Evolutionary conservation across 1,140 invertebrate species (phyloP), one percentile per base, ranked within the genome.

Genomic region (Hermatobates lingyangjiaoensis): DNA sequence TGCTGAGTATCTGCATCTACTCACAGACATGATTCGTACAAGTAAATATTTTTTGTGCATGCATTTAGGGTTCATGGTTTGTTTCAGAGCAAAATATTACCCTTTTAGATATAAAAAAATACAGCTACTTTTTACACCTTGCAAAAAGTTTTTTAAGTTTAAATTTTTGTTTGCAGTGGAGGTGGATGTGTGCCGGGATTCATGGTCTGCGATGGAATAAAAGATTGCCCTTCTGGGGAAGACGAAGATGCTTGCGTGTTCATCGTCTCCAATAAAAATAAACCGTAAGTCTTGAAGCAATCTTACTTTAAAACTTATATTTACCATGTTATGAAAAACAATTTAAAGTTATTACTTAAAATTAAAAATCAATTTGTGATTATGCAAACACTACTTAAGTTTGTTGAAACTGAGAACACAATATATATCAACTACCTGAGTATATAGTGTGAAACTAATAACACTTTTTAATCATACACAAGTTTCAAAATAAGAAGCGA

Each of bases 181-280:
- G 42, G 42, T 7, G 53, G 50, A 21, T 85, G 82, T 56, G 70
- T 86, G 23, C 69, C 79, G 0, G 64, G 64, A 14, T 80, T 83
- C 50, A 74, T 80, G 61, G 71, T 84, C 1, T 87, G 82, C 59
- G 82, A 87, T 57, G 77, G 74, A 14, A 62, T 74, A 2, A 55
- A 58, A 0, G 82, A 87, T 58, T 87, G 83, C 63, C 71, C 74
- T 1, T 67, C 75, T 53, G 75, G 74, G 2, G 76, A 81, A 40
- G 83, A 87, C 59, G 83, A 85, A 61, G 54, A 57, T 4, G 34
- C 61, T 5, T 81, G 77, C 48, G 7, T 34, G 7, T 7, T n/a
- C 7, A n/a, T 34, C 7, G 30, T 10, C 7, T 34, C 30, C 7
- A 34, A 34, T 34, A 7, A 7, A 10, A 34, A 34, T 34, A 34